Percentiles rank a stretch among this genome's conserved stretches.
phyloP scores from a whole-genome alignment of 2,888 invertebrate genomes.

The Aproaerema taeniolella region DNA sequence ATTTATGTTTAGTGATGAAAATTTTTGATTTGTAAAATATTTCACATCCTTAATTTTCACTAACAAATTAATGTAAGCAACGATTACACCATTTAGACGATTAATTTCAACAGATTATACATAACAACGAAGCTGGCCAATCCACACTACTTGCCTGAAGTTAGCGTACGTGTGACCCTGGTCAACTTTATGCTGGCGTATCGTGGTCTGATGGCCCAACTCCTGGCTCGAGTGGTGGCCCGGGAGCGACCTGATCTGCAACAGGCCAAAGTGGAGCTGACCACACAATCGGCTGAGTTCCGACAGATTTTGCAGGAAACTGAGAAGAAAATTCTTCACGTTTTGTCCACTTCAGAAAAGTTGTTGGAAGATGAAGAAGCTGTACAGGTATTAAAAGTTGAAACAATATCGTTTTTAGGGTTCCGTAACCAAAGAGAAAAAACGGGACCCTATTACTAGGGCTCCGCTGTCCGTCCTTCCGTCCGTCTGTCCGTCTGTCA shows the following conservation, averaged over 20 bases:
- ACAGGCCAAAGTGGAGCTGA: constrained; percentile 91
- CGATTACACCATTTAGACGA: neutral
- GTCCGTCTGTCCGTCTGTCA: too few relatives aligned
- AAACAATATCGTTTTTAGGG: neutral
- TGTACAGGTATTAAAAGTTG: constrained; percentile 73
- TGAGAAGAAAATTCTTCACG: constrained; percentile 91
- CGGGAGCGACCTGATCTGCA: constrained; percentile 94
- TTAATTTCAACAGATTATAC: constrained; percentile 80
- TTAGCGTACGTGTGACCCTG: constrained; percentile 93
- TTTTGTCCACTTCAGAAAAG: constrained; percentile 68
- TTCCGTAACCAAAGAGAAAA: too few relatives aligned
- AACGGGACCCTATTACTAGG: too few relatives aligned
- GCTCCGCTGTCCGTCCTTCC: too few relatives aligned
- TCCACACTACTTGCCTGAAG: constrained; percentile 96
- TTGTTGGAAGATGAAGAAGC: constrained; percentile 93
- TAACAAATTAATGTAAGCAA: too few relatives aligned
- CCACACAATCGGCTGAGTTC: constrained; percentile 91
- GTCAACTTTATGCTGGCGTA: constrained; percentile 96
- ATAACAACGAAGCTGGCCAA: constrained; percentile 95
- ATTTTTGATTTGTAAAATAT: too few relatives aligned
- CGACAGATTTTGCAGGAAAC: constrained; percentile 90
- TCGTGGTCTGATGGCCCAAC: constrained; percentile 92
- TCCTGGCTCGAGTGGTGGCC: constrained; percentile 93
- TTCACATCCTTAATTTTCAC: too few relatives aligned
- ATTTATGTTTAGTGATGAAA: too few relatives aligned